Base-by-base conservation (phyloP, 2,888 invertebrate genomes). In the Limenitis arthemis region DNA sequence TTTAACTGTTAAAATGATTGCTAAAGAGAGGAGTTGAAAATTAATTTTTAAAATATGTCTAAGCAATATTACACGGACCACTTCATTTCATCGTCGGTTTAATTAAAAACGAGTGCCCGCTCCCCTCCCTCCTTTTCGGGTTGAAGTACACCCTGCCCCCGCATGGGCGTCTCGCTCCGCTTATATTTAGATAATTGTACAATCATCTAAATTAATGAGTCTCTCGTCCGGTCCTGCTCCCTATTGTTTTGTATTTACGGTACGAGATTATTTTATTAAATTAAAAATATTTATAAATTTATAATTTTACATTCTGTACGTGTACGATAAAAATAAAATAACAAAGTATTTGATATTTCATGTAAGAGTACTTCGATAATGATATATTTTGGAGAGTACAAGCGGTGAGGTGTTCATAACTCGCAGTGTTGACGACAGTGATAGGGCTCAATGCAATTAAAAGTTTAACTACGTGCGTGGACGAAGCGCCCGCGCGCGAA, bases 141-240 rank as follows among this genome's bases (percentile, higher is more conserved):
- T 77, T 78, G 79, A 75, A 73, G 77, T 76, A 72, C 78, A 79
- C 82, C 80, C 77, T 70, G 70, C 58, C 73, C 72, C 73, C 76
- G 73, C 76, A 74, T 73, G 79, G 79, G 77, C 78, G 83, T 77
- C 80, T 80, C 84, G 77, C 80, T 79, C 73, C 80, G 84, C 82
- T 86, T 86, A 86, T 85, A 85, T 86, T 86, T 86, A 86, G 86
- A 86, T 86, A 86, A 86, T 86, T 86, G 86, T 86, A 86, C 86
- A 86, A 86, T 86, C 86, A 85, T 86, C 86, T 86, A 86, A 86
- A 86, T 86, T 86, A 86, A 86, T 85, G 86, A 86, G 85, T 80
- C 78, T 79, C 79, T 78, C 83, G 83, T 85, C 85, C 86, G 85
- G 83, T 75, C 69, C 77, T 77, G 75, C 73, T 73, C 73, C 77